Base-by-base conservation (phyloP, 2,888 invertebrate genomes). In the Mechanitis messenoides region DNA sequence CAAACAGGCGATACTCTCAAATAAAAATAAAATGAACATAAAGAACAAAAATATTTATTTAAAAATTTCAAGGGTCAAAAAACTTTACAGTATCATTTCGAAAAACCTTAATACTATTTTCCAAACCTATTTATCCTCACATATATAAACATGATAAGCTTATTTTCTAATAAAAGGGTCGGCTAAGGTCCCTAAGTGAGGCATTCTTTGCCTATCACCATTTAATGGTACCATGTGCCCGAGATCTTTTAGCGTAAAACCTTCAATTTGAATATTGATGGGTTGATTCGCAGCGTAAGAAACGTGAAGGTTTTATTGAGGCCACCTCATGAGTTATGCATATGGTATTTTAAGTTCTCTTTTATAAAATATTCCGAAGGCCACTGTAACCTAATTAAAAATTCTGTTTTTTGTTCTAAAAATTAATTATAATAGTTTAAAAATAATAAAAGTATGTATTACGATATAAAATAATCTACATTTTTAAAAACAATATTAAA, bases 151-250 rank as follows among this genome's bases (percentile, higher is more conserved):
- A 84, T 84, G 84, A 87, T 86, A 86, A 85, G 84, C 86, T 84
- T 87, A 86, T 87, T 86, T 81, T 74, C 82, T 81, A 84, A 87
- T 86, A 86, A 86, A 87, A 87, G 86, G 87, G 85, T 86, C 83
- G 81, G 67, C 71, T 71, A 75, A 75, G 82, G 76, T 75, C 78
- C 80, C 77, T 84, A 84, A 87, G 85, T 84, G 84, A 83, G 80
- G 83, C 79, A 85, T 87, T 87, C 84, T 87, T 87, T 83, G 74
- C 83, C 81, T 83, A 85, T 85, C 84, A 80, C 75, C 80, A 72
- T 83, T 84, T 87, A 88, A 87, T 86, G 84, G 83, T 71, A 72
- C 77, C 78, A 79, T 81, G 79, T 82, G 84, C 82, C 81, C 81
- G 80, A 81, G 80, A 85, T 82, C 83, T 80, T 80, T 84, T 76